Evolutionary conservation across 1,140 invertebrate genomes (phyloP).

Genomic region (Ostrea denselamellosa): DNA sequence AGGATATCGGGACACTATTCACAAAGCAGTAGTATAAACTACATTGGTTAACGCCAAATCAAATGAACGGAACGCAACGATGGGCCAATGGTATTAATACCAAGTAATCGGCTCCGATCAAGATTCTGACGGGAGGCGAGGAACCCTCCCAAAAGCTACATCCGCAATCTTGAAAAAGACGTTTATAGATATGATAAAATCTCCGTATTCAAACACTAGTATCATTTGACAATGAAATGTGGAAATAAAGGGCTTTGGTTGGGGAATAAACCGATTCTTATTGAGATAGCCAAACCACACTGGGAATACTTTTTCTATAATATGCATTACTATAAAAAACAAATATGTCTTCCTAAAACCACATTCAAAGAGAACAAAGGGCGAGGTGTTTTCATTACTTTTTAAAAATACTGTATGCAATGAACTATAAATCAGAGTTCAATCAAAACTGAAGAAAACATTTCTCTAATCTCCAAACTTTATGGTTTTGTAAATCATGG

Average conservation of each 20-base stretch:
- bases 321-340: no score
- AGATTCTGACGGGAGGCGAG: not conserved
- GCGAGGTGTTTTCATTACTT: not conserved
- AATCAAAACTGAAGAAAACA: not conserved
- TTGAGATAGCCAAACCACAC: not conserved
- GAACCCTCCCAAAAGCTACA: not conserved
- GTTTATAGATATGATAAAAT: conserved; percentile 26
- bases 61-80: conserved; percentile 5
- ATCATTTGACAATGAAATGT: conserved; percentile 23
- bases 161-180: conserved; percentile 13
- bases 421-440: not conserved
- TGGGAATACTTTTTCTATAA: no score
- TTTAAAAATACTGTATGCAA: not conserved
- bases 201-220: not conserved
- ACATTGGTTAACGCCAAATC: conserved; percentile 3
- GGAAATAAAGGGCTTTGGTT: not conserved
- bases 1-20: conserved; percentile 10
- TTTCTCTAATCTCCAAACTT: not conserved
- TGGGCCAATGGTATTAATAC: not conserved
- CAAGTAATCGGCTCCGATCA: conserved; percentile 1
- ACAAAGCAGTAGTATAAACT: not conserved
- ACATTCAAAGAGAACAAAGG: no score
- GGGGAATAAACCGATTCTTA: not conserved
- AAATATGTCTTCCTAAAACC: no score
- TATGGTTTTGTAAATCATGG: conserved; percentile 3